Percentiles rank a stretch among this genome's conserved stretches.
Evolutionary conservation across 2,797 vertebrate species (phyloP).

Genomic region (Melanotaenia pygmaea): DNA sequence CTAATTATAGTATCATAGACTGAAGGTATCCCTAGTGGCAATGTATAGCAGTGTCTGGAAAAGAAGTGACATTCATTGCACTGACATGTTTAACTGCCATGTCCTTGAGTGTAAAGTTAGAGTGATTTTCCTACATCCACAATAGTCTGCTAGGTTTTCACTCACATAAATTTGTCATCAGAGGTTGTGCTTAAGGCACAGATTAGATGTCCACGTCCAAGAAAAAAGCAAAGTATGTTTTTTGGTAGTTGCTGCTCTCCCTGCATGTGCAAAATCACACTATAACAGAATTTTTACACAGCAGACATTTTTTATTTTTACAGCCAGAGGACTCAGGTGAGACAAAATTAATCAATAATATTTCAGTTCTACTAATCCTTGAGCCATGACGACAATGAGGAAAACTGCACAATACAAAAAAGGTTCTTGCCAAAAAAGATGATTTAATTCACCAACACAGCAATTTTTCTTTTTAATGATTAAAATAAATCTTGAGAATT

Average conservation of each 20-base stretch:
- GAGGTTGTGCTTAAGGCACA: neutral
- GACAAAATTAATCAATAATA: neutral
- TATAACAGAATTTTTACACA: neutral
- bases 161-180: neutral
- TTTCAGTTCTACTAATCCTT: neutral
- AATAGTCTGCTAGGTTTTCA: neutral
- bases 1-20: slow-evolving; percentile 38
- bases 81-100: slow-evolving; percentile 5
- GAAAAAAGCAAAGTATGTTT: neutral
- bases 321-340: neutral
- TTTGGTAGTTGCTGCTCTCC: neutral
- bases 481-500: neutral
- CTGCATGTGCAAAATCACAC: neutral
- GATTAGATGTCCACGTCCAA: neutral
- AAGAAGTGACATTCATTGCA: slow-evolving; percentile 14
- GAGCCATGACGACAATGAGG: no score
- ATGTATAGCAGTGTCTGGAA: slow-evolving; percentile 10
- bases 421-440: neutral
- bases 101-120: slow-evolving; percentile 3
- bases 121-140: neutral
- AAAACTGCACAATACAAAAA: neutral
- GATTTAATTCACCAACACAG: neutral
- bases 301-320: neutral
- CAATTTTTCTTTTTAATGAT: neutral
- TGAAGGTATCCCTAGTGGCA: slow-evolving; percentile 4